Evolutionary conservation across 2,113 vertebrate species (phyloP), one percentile per base, ranked within the genome.

Genomic region (Triplophysa dalaica): DNA sequence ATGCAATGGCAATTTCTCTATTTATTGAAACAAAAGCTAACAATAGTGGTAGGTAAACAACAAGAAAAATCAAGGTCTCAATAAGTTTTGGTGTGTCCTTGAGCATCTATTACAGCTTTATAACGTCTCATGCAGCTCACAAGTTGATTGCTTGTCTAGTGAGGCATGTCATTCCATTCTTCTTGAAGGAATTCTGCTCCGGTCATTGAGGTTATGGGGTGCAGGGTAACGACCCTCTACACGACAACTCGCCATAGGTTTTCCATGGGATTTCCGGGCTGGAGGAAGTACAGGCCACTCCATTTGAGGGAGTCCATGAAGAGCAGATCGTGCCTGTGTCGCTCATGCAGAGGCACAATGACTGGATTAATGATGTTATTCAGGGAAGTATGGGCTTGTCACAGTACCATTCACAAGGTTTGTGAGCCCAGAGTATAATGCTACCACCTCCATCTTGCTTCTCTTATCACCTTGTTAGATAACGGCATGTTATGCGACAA

Each of bases 41-140:
- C 26, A 29, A 29, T 3, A 29, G 3, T 29, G 26, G 26, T 29
- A 3, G 26, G 26, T 29, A 29, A 29, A 29, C 26, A 29, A 29
- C 21, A 17, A 24, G 41, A 41, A 38, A 45, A 45, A 9, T 48
- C 11, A 63, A 29, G 45, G 21, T 75, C 56, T 50, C 21, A 80
- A 73, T 52, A 63, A 65, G 0, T 2, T 29, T 9, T 65, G 45
- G 64, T 64, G 43, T 79, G 77, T 24, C 78, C 43, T 63, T 72
- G 78, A 73, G 43, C 58, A 73, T 80, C 58, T 54, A 80, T 80
- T 41, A 73, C 68, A 80, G 68, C 26, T 73, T 73, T 26, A 73
- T 43, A 64, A 54, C 7, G 43, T 72, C 68, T 72, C 58, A 79
- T 64, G 68, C 78, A 64, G 60, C 52, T 33, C 26, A 29, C 26